Conservation (phyloP, 2,113 vertebrate genomes). For the Chrysochloris asiatica region DNA sequence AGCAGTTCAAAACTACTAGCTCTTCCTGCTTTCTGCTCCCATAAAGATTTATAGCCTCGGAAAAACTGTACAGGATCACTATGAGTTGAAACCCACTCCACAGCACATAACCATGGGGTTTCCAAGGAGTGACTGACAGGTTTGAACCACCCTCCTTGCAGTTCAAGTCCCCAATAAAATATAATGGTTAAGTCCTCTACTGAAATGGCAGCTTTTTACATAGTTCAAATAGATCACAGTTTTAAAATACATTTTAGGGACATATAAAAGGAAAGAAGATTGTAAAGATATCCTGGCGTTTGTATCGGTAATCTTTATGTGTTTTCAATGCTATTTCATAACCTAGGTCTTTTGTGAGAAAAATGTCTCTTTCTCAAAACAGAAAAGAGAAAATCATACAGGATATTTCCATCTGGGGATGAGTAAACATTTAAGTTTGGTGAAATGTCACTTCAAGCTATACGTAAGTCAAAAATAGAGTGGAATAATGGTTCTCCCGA, state of each 20-base stretch:
- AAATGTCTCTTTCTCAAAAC: conserved; percentile 48
- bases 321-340: conserved; percentile 30
- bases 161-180: not conserved
- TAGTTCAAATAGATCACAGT: not conserved
- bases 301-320: not conserved
- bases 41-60: too few relatives aligned
- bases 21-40: too few relatives aligned
- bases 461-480: conserved; percentile 40
- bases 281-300: not conserved
- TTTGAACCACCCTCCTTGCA: too few relatives aligned
- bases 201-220: conserved; percentile 21
- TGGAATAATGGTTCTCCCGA: not conserved
- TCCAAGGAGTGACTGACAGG: too few relatives aligned
- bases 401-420: conserved; percentile 22
- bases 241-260: conserved; percentile 37
- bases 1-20: too few relatives aligned
- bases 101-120: too few relatives aligned
- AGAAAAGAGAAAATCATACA: conserved; percentile 46
- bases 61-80: too few relatives aligned
- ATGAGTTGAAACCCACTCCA: too few relatives aligned
- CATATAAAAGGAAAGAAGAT: not conserved
- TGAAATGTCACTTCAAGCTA: conserved; percentile 36
- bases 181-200: not conserved
- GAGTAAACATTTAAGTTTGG: conserved; percentile 48
- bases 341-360: conserved; percentile 13